Base-by-base conservation (phyloP, 2,797 vertebrate species). In the Echiichthys vipera region DNA sequence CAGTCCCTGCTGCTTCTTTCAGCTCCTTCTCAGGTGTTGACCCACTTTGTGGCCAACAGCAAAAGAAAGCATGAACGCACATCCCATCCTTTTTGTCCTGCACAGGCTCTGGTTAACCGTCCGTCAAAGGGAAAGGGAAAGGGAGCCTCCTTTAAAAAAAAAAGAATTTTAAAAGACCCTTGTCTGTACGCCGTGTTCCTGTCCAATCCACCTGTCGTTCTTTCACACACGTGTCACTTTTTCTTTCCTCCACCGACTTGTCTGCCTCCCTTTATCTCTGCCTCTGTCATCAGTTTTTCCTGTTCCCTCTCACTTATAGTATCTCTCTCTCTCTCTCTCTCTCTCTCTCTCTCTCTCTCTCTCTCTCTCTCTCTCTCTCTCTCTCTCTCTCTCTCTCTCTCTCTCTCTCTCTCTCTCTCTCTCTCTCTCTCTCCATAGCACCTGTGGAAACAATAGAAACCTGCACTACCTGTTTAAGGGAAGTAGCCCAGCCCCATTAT, bases 381-480 rank as follows among this genome's bases (percentile, higher is more conserved):
- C 36, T 59, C 49, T 58, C 59, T 56, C 64, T 59, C 66, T 40
- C 37, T 67, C 57, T 71, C 7, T 61, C 43, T 67, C 32, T 47
- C 55, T 50, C 36, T 50, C 55, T 53, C 45, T 63, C 56, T 65
- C 51, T 15, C 43, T 24, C 69, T 36, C 58, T 45, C 36, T 59
- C 49, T 58, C 59, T 56, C 64, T 59, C 66, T 40, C 37, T 67
- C 57, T 71, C 7, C 24, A 73, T 46, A 46, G 65, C 88, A 88
- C 89, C 78, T 86, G 86, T 65, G 29, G 77, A 73, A 81, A 90
- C 87, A 92, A 89, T 77, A 83, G 84, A 90, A 84, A 88, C 89
- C 80, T 43, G 81, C 74, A 88, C 89, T 90, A 93, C 94, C 93
- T 94, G 91, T 85, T 85, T 62, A 18, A 14, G 59, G n/a, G 59